Conservation (phyloP, 2,797 vertebrate genomes). For the Eremophila alpestris region DNA sequence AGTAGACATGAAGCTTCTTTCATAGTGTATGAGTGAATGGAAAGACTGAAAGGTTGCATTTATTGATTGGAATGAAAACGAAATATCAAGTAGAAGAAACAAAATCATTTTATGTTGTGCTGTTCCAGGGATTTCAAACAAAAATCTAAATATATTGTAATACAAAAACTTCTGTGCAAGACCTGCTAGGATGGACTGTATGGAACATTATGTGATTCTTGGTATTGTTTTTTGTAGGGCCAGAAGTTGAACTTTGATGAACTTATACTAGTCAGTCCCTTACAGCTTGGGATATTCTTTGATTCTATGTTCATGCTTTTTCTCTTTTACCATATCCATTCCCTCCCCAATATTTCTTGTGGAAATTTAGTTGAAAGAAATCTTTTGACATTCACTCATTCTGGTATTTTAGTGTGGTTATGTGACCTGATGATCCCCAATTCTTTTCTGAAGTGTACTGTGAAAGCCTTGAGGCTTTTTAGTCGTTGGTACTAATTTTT, state of each 20-base stretch:
- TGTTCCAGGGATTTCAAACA: neutral
- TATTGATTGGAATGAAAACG: neutral
- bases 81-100: neutral
- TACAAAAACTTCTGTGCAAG: neutral
- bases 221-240: neutral
- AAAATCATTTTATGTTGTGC: neutral
- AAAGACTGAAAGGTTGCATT: neutral
- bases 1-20: neutral
- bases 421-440: neutral
- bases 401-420: neutral
- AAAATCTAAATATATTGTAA: neutral
- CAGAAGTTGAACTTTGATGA: neutral
- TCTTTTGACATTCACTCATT: neutral
- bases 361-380: neutral
- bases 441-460: neutral
- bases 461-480: neutral
- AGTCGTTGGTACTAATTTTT: neutral
- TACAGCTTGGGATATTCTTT: neutral
- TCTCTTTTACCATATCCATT: neutral
- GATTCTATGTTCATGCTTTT: fast-evolving
- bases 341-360: neutral
- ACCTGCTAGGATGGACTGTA: neutral
- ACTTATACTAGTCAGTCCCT: neutral
- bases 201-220: too few species aligned
- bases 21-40: neutral